phyloP scores from a whole-genome alignment of 2,797 vertebrate species.

The Fundulus diaphanus region DNA sequence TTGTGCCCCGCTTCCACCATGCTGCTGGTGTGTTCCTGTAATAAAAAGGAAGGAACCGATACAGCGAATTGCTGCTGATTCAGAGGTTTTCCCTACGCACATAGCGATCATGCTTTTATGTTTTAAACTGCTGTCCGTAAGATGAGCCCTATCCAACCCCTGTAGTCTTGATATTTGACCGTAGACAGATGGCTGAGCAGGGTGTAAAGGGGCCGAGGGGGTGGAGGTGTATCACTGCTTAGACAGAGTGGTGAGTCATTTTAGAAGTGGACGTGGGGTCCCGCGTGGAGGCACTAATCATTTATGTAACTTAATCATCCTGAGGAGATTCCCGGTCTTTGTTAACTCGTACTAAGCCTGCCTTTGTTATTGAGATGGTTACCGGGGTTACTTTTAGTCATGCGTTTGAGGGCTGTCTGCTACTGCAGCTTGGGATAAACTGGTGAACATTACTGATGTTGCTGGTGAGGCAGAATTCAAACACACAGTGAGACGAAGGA shows the following conservation, averaged over 20 bases:
- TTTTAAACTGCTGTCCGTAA: slow-evolving; percentile 49
- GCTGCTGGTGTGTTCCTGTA: slow-evolving; percentile 2
- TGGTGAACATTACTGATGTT: slow-evolving; percentile 18
- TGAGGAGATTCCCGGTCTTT: slow-evolving; percentile 73
- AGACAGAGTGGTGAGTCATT: slow-evolving; percentile 37
- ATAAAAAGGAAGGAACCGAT: not conserved
- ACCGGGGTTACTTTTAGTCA: slow-evolving; percentile 62
- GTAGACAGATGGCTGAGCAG: slow-evolving; percentile 63
- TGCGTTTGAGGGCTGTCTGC: slow-evolving; percentile 38
- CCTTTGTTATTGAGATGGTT: slow-evolving; percentile 64
- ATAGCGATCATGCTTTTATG: slow-evolving; percentile 14
- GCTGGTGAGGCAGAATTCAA: slow-evolving; percentile 34
- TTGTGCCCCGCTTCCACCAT: not conserved
- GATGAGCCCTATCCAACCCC: slow-evolving; percentile 36
- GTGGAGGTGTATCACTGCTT: slow-evolving; percentile 16
- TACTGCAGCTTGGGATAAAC: slow-evolving; percentile 40
- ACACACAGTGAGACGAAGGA: slow-evolving; percentile 26
- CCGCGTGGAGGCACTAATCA: slow-evolving; percentile 59
- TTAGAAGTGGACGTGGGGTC: slow-evolving; percentile 45
- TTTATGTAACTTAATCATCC: slow-evolving; percentile 75
- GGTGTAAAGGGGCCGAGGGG: slow-evolving; percentile 18
- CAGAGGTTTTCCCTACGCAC: not conserved
- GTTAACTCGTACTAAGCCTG: slow-evolving; percentile 57
- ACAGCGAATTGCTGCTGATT: not conserved
- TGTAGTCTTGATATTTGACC: slow-evolving; percentile 48